phyloP scores from a whole-genome alignment of 2,113 vertebrate species.

The Antechinus flavipes region DNA sequence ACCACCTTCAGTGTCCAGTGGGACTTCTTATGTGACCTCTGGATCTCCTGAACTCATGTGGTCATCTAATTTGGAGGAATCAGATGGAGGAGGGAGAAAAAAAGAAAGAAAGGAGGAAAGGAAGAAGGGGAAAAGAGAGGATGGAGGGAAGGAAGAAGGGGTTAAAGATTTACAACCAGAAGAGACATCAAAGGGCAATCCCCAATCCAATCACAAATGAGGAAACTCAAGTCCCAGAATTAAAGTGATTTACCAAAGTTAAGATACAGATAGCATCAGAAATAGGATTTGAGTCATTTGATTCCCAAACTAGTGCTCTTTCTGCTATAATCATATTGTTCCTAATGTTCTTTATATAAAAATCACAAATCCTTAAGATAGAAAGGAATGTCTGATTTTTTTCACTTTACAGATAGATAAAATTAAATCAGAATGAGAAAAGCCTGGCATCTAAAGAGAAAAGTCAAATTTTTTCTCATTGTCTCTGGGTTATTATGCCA shows the following conservation, averaged over 20 bases:
- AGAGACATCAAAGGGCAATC: neutral
- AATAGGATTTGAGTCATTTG: neutral
- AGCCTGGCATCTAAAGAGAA: neutral
- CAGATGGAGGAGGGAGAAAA: neutral
- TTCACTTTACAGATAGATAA: neutral
- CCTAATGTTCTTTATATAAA: neutral
- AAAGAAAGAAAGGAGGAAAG: fast-evolving
- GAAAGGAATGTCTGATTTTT: neutral
- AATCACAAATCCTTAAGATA: neutral
- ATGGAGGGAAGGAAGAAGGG: neutral
- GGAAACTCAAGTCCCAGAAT: neutral
- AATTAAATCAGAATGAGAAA: neutral
- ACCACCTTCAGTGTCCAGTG: neutral
- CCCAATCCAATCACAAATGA: neutral
- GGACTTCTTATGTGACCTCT: neutral
- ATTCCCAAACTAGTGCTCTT: neutral
- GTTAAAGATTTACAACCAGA: neutral
- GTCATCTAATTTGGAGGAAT: neutral
- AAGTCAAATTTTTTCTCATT: neutral
- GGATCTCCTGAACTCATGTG: neutral
- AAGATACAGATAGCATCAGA: neutral
- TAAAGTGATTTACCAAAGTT: neutral
- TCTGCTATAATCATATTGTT: neutral
- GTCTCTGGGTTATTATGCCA: neutral
- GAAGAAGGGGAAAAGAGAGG: neutral